Conservation (phyloP, 2,888 invertebrate genomes). For the Mellilla xanthometata region DNA sequence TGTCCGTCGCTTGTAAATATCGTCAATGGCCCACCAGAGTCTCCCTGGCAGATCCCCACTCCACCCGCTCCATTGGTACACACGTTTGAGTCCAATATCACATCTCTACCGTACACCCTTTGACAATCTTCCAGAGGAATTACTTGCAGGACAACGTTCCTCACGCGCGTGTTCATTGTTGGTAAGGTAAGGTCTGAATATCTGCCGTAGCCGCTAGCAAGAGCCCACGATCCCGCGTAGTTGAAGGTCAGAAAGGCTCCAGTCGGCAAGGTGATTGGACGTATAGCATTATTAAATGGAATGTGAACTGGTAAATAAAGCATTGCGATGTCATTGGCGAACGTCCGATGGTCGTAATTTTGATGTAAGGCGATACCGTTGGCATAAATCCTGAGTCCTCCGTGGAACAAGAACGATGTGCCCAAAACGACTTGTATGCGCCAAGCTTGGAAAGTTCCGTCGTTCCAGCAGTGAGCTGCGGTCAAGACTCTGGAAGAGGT, state of each 20-base stretch:
- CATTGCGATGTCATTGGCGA: conserved; percentile 66
- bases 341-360: conserved; percentile 46
- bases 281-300: conserved; percentile 43
- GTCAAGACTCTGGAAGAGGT: conserved; percentile 53
- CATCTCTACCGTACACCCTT: conserved; percentile 40
- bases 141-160: conserved; percentile 53
- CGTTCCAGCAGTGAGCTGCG: conserved; percentile 68
- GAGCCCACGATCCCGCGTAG: conserved; percentile 44
- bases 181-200: conserved; percentile 55
- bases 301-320: conserved; percentile 48
- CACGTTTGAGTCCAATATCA: conserved; percentile 56
- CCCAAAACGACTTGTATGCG: conserved; percentile 61
- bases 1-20: conserved; percentile 41
- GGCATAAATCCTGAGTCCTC: conserved; percentile 51
- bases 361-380: conserved; percentile 50
- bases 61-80: conserved; percentile 61
- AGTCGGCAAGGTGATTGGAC: conserved; percentile 49
- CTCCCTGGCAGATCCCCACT: conserved; percentile 65
- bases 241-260: conserved; percentile 41
- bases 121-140: conserved; percentile 49
- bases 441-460: conserved; percentile 55
- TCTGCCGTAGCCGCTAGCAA: conserved; percentile 61
- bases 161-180: conserved; percentile 52
- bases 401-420: conserved; percentile 56
- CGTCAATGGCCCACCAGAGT: conserved; percentile 63